These are phyloP conservation scores for Pterostichus niger DNA, from an alignment of 2,888 invertebrate genomes.

Conservation along the genomic window DNA sequence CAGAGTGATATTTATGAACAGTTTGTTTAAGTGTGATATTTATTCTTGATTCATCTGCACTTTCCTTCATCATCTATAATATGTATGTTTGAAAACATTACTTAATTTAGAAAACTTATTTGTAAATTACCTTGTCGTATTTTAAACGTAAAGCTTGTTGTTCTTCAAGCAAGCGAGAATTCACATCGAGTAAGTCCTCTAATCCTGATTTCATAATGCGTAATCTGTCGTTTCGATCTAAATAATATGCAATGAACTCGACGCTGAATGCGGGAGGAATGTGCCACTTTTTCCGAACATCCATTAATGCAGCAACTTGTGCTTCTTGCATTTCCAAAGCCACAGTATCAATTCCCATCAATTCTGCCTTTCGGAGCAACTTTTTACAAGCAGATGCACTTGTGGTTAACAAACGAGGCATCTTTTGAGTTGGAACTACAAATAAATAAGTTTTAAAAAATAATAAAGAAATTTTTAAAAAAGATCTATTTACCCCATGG, in stretches of 20 bases:
- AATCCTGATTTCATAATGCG: constrained; percentile 88
- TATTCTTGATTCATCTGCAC: constrained; percentile 83
- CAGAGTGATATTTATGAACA: constrained; percentile 82
- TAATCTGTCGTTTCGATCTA: constrained; percentile 92
- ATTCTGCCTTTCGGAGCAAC: constrained; percentile 90
- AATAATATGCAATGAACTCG: constrained; percentile 96
- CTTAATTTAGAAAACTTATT: constrained; percentile 72
- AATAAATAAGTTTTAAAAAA: background rate
- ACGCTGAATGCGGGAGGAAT: constrained; percentile 96
- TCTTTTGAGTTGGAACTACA: constrained; percentile 95
- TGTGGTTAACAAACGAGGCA: constrained; percentile 93
- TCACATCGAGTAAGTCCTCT: constrained; percentile 86
- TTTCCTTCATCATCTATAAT: constrained; percentile 79
- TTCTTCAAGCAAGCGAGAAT: constrained; percentile 86
- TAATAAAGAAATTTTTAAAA: background rate
- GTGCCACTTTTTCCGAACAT: constrained; percentile 95
- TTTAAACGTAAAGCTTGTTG: constrained; percentile 87
- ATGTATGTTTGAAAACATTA: background rate
- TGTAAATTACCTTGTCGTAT: constrained; percentile 85
- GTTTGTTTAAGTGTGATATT: constrained; percentile 81
- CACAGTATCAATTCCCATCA: constrained; percentile 93
- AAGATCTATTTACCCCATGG: constrained; percentile 87
- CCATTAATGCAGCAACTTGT: constrained; percentile 89
- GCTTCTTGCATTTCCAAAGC: constrained; percentile 91
- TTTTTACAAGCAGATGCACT: constrained; percentile 93